Conservation (phyloP, 1,140 invertebrate species). For the Drosophila burlai region DNA sequence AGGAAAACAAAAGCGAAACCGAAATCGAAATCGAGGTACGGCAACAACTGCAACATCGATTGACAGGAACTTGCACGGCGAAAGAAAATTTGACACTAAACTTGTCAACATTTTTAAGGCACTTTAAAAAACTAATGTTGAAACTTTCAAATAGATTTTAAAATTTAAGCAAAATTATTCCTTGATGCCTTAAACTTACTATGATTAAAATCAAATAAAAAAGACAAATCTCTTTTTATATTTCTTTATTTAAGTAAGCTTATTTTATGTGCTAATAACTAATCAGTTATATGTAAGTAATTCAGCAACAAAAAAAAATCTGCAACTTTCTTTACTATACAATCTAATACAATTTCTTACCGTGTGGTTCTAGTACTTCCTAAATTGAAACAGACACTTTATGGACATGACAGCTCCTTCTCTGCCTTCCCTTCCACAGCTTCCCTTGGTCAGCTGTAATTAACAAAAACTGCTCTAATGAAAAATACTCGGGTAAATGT, state of each 20-base stretch:
- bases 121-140: background rate
- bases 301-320: too few relatives aligned
- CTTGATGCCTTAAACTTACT: background rate
- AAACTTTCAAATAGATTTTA: too few relatives aligned
- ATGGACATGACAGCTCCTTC: constrained; percentile 22
- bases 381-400: constrained; percentile 66
- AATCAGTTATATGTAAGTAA: background rate
- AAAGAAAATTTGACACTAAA: background rate
- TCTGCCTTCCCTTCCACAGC: background rate
- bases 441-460: constrained; percentile 42
- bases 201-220: too few relatives aligned
- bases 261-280: background rate
- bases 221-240: too few relatives aligned
- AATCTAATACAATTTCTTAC: background rate
- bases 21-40: constrained; percentile 53
- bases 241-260: background rate
- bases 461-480: constrained; percentile 69
- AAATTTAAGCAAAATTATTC: background rate
- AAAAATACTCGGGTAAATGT: constrained; percentile 54
- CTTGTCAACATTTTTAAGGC: background rate
- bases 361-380: background rate
- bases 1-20: constrained; percentile 57
- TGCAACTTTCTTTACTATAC: too few relatives aligned
- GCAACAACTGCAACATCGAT: constrained; percentile 68
- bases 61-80: constrained; percentile 36